A percentile compares a stretch with the other conserved stretches of the same genome.
phyloP scores from a whole-genome alignment of 2,888 invertebrate species.

The Eristalis intricaria region DNA sequence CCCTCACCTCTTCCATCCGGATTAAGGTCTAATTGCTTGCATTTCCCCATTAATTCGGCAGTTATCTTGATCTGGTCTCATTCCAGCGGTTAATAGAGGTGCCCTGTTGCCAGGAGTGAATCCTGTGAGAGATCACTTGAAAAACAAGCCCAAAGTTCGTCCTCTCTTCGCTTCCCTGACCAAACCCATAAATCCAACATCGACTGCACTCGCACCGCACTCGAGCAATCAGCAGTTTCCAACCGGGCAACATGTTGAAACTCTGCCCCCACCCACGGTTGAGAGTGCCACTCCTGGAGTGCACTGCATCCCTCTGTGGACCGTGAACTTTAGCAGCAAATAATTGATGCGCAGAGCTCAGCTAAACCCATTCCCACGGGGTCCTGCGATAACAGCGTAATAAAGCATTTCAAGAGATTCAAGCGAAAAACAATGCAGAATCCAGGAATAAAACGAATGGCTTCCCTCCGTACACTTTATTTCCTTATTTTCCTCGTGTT shows the following conservation, averaged over 20 bases:
- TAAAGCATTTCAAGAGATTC: constrained; percentile 26
- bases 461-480: background rate
- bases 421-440: background rate
- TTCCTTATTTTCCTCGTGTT: background rate
- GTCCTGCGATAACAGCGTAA: background rate
- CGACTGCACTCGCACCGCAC: background rate
- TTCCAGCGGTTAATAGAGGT: too few species aligned
- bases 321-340: constrained; percentile 7
- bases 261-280: background rate
- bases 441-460: constrained; percentile 14
- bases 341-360: constrained; percentile 47
- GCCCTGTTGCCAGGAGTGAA: too few species aligned
- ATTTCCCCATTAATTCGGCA: too few species aligned
- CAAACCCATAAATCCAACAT: too few species aligned
- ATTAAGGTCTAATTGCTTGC: too few species aligned
- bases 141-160: too few species aligned
- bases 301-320: background rate
- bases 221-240: background rate
- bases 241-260: background rate
- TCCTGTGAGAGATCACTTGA: too few species aligned
- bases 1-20: too few species aligned
- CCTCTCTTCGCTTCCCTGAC: too few species aligned
- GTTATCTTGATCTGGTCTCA: too few species aligned
- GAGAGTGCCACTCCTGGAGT: background rate
- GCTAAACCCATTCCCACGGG: background rate